Evolutionary conservation across 2,113 vertebrate species (phyloP), one percentile per base, ranked within the genome.

Genomic region (Phoxinus phoxinus): DNA sequence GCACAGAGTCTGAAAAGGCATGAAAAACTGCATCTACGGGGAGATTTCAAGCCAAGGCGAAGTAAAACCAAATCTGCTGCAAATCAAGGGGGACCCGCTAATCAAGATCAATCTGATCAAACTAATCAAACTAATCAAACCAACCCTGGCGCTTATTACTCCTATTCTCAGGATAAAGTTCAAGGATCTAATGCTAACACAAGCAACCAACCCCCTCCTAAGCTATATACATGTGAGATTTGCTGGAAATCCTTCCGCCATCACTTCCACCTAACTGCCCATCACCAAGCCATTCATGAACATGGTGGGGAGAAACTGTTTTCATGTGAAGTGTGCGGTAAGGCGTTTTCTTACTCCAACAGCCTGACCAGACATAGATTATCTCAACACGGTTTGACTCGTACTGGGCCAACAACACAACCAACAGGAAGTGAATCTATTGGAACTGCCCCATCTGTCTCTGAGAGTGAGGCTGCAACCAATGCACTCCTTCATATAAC

Each of bases 181-280:
- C 93, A 93, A 1, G 94, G 91, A 0, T 91, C 92, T 44, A 87
- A 46, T 41, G 74, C 86, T 2, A 91, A 93, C 83, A 93, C 94
- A 0, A 86, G 86, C 48, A 89, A 85, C 74, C 90, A 89, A 81
- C 93, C 95, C 3, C 93, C 94, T 0, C 93, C 95, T 82, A 90
- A 94, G 87, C 91, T 95, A 6, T 96, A 95, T 61, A 96, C 95
- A 65, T 96, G 95, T 73, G 94, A 94, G 0, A 93, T 95, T 63
- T 98, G 97, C 69, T 97, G 97, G 91, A 98, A 98, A 10, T 96
- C 96, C 0, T 98, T 98, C 81, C 96, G 96, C 10, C 97, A 98
- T 90, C 97, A 97, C 0, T 97, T 98, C 93, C 97, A 97, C 89
- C 92, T 98, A 73, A 97, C 97, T 0, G 96, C 97, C 0, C 97